Evolutionary conservation across 2,797 vertebrate species (phyloP).

Genomic region (Gymnothorax reevesii): DNA sequence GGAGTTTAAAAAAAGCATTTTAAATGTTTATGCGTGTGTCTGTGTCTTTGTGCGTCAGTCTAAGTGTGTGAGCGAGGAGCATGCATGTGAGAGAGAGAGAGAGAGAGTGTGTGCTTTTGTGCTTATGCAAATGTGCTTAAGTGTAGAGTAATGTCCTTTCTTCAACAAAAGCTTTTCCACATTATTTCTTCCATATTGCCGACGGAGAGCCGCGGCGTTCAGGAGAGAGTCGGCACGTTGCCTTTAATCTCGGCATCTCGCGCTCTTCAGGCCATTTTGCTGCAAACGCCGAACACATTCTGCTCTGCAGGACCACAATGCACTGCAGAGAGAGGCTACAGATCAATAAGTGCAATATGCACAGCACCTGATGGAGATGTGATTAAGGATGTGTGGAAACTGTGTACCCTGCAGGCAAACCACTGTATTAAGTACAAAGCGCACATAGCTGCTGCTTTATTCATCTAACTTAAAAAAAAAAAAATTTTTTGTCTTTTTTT

Average conservation of each 20-base stretch:
- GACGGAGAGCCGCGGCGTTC: neutral
- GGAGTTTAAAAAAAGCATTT: neutral
- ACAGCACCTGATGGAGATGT: constrained; percentile 68
- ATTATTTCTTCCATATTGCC: constrained; percentile 10
- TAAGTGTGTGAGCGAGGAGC: constrained; percentile 31
- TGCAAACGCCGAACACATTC: constrained; percentile 75
- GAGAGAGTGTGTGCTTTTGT: constrained; percentile 37
- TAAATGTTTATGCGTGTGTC: neutral
- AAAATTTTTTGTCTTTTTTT: neutral
- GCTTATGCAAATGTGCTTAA: constrained; percentile 38
- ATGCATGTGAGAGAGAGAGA: constrained; percentile 38
- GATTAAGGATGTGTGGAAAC: neutral
- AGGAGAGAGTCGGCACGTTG: neutral
- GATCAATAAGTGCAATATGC: constrained; percentile 85
- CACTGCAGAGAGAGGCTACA: constrained; percentile 76
- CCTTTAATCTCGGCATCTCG: constrained; percentile 80
- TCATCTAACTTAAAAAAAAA: neutral
- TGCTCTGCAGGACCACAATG: constrained; percentile 80
- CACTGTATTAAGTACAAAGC: neutral
- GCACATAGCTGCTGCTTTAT: neutral
- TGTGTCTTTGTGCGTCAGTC: neutral
- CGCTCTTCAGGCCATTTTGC: constrained; percentile 75
- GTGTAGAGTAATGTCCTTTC: neutral
- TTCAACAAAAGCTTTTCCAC: neutral
- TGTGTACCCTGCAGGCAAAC: neutral